Percentiles rank a stretch among this genome's conserved stretches.
These are phyloP conservation scores for Fratercula arctica DNA, from an alignment of 2,797 vertebrate species.

Conservation along the genomic window DNA sequence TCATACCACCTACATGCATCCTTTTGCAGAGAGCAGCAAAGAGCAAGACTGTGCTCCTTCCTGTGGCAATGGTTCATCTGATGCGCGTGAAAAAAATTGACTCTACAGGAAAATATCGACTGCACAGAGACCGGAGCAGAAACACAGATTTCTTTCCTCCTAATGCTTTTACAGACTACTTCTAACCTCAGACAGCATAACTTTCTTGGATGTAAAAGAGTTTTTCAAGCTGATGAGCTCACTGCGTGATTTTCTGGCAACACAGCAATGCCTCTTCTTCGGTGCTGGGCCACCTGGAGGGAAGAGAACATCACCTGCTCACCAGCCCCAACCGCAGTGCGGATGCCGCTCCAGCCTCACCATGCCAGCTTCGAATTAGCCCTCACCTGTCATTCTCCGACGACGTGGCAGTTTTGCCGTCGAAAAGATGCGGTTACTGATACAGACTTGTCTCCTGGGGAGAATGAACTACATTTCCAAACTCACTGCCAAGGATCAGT, in stretches of 20 bases:
- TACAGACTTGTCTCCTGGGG: not conserved
- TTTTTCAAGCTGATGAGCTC: not conserved
- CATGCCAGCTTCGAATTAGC: not conserved
- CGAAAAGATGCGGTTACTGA: not conserved
- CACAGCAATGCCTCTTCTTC: not conserved
- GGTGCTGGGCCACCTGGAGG: not conserved
- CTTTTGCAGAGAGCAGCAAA: not conserved
- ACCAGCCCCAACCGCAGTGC: rapidly evolving
- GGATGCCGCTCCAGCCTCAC: not conserved
- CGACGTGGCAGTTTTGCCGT: not conserved
- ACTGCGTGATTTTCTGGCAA: not conserved
- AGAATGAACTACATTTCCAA: not conserved
- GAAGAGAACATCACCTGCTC: not conserved
- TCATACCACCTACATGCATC: not conserved
- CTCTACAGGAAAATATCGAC: not conserved
- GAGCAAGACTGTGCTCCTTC: not conserved
- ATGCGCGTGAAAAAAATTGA: rapidly evolving
- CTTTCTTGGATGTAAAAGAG: not conserved
- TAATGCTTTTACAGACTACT: not conserved
- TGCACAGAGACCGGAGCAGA: not conserved
- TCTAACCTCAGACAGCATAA: not conserved
- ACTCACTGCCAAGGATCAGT: not conserved
- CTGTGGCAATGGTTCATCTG: not conserved
- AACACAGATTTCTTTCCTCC: not conserved
- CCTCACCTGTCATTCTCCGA: not conserved